phyloP scores from a whole-genome alignment of 2,888 invertebrate genomes.

The Azorinus chamasolen region DNA sequence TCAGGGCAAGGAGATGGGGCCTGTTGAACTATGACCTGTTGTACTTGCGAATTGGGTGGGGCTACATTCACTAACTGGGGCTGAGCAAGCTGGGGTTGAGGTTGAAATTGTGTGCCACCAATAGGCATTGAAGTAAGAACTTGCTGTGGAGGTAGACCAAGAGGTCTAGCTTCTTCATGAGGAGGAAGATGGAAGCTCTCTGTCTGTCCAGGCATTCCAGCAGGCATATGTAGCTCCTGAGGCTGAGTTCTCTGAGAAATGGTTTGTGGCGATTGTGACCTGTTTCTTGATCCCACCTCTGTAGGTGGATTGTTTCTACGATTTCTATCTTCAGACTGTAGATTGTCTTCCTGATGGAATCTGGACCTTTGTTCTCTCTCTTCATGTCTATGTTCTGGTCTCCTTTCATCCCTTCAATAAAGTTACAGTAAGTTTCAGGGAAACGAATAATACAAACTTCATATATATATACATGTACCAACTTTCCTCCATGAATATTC shows the following conservation, averaged over 20 bases:
- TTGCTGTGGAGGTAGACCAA: slow-evolving; percentile 21
- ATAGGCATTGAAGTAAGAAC: slow-evolving; percentile 6
- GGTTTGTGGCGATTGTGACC: no score
- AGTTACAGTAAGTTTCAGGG: no score
- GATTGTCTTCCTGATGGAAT: no score
- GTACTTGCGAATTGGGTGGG: slow-evolving; percentile 17
- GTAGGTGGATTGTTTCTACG: no score
- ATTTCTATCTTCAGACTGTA: no score
- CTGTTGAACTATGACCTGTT: slow-evolving; percentile 18
- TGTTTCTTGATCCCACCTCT: no score
- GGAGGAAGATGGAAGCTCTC: slow-evolving; percentile 25
- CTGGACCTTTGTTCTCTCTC: no score
- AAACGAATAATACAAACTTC: no score
- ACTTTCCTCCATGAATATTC: no score
- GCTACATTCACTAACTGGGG: slow-evolving; percentile 38
- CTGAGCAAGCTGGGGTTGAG: slow-evolving; percentile 15
- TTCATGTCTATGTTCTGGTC: no score
- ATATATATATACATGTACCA: no score
- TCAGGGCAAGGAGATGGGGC: slow-evolving; percentile 19
- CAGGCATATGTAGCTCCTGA: slow-evolving; percentile 10
- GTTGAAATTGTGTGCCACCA: slow-evolving; percentile 8
- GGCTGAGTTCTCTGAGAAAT: not conserved
- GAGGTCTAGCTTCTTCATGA: slow-evolving; percentile 2
- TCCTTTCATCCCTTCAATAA: no score
- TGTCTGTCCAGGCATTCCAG: not conserved